A percentile compares a stretch with the other conserved stretches of the same genome.
These are phyloP conservation scores for Opisthograptis luteolata DNA, from an alignment of 2,888 invertebrate species.

Conservation along the genomic window DNA sequence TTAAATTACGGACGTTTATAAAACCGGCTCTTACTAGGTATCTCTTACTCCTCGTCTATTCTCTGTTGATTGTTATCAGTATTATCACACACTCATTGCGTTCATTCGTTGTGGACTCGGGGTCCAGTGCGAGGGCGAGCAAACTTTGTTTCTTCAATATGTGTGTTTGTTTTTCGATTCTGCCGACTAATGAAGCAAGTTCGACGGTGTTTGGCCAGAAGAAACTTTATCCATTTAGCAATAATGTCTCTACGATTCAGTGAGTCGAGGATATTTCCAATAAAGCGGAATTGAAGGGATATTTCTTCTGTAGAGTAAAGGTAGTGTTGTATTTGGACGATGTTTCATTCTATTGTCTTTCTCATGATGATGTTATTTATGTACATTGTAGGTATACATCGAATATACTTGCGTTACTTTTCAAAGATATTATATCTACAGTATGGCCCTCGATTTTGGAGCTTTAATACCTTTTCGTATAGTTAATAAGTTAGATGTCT, in stretches of 20 bases:
- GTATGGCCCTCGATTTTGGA: too few species aligned
- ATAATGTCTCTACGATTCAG: conserved; percentile 33
- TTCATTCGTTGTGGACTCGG: too few species aligned
- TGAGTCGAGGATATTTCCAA: conserved; percentile 27
- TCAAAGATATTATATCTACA: too few species aligned
- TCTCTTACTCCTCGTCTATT: conserved; percentile 8
- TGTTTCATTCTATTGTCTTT: background rate
- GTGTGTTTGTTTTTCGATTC: conserved; percentile 43
- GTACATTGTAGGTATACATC: too few species aligned
- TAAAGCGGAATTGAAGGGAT: conserved; percentile 7
- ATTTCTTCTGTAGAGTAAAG: background rate
- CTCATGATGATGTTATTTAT: too few species aligned
- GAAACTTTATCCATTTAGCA: conserved; percentile 38
- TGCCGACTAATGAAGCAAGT: conserved; percentile 41
- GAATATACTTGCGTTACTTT: too few species aligned
- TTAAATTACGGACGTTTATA: too few species aligned
- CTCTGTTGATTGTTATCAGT: conserved; percentile 4
- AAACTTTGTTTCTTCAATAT: conserved; percentile 33
- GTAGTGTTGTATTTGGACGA: background rate
- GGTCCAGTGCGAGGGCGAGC: conserved; percentile 9
- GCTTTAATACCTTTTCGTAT: too few species aligned
- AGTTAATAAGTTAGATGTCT: too few species aligned
- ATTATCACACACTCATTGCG: conserved; percentile 16
- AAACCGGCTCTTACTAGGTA: too few species aligned
- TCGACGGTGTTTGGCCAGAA: conserved; percentile 22